Evolutionary conservation across 1,140 invertebrate genomes (phyloP), one percentile per base, ranked within the genome.

Genomic region (Antheraea pernyi): DNA sequence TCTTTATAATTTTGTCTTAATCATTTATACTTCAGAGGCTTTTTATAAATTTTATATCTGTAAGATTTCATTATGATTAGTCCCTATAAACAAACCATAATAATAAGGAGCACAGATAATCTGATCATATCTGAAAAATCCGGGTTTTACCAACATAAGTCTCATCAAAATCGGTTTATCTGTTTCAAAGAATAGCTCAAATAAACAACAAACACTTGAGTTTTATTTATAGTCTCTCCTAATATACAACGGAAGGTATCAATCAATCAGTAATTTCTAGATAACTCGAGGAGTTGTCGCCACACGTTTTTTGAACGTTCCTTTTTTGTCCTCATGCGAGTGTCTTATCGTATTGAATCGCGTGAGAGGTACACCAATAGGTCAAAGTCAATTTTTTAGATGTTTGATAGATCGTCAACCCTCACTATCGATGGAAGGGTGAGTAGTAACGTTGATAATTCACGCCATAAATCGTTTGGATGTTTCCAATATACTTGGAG

Each of bases 201-300:
- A 30, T 1, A 4, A 30, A 30, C 22, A 30, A 30, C 22, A 30
- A 30, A 30, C 22, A 30, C 22, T 30, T 30, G 1, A 30, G 11
- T 42, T 42, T 42, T 42, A 42, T 42, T 42, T 42, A 10, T 42
- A 42, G 11, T 3, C 11, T 53, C 13, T 16, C 9, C 46, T 53
- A 53, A n/a, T n/a, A 53, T 53, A 16, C 16, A 53, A 53, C 46
- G 46, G 46, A 53, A 53, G 13, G 46, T 13, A 53, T 53, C 46
- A 53, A 53, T 53, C 46, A 53, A 53, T 53, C 46, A 53, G 46
- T 13, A 53, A 53, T 53, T 53, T 53, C 46, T 53, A 53, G 46
- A 53, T 53, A 53, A 53, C 11, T 16, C 46, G 39, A 2, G 39
- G 8, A 16, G 46, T 53, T 53, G 46, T 53, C 46, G 46, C 46